Evolutionary conservation across 2,797 vertebrate species (phyloP).

Genomic region (Pyrocephalus nanus): DNA sequence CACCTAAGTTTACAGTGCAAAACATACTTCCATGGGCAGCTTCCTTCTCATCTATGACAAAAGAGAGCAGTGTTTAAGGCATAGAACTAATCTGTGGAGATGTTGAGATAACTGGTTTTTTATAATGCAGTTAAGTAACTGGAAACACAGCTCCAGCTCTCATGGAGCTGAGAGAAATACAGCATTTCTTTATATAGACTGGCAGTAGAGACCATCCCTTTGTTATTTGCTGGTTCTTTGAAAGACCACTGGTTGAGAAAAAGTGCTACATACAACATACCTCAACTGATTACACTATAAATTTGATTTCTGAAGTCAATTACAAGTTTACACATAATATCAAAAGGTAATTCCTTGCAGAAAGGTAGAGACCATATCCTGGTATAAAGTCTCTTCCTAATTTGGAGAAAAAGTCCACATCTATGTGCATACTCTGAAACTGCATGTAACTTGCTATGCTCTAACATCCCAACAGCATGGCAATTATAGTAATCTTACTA

Average conservation of each 20-base stretch:
- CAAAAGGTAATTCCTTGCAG: background rate
- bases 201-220: background rate
- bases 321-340: background rate
- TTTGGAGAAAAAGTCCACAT: background rate
- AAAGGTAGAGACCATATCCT: background rate
- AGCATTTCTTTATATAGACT: background rate
- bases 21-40: background rate
- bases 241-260: background rate
- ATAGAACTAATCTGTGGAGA: background rate
- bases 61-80: background rate
- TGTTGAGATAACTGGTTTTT: background rate
- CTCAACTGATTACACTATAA: background rate
- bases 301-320: constrained; percentile 6
- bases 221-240: background rate
- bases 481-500: constrained; percentile 2
- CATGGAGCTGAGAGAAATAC: background rate
- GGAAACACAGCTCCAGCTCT: background rate
- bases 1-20: background rate
- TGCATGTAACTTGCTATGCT: background rate
- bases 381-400: background rate
- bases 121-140: background rate
- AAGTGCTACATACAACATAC: background rate
- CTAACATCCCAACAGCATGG: background rate
- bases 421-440: background rate
- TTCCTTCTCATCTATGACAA: background rate